Percentiles rank a stretch among this genome's conserved stretches.
Conservation (phyloP, 2,888 invertebrate species). For the Oscheius sp. region DNA sequence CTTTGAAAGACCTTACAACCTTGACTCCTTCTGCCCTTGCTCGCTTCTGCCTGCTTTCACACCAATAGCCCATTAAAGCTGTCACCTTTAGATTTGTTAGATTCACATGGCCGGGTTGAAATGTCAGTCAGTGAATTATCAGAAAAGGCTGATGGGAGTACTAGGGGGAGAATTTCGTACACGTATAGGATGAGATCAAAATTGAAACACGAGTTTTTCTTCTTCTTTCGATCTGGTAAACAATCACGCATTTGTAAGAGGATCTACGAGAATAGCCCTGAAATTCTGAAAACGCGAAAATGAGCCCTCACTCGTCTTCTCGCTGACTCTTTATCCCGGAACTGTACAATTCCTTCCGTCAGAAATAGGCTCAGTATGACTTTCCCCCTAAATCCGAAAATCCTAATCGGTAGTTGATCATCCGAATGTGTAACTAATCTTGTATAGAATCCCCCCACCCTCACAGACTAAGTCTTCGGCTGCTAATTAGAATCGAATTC, state of each 20-base stretch:
- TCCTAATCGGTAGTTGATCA: background rate
- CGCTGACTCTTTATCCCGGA: too few relatives aligned
- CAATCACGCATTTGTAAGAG: too few relatives aligned
- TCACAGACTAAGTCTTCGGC: background rate
- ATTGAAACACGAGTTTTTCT: too few relatives aligned
- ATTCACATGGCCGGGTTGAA: slow-evolving; percentile 5
- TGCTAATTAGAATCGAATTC: slow-evolving; percentile 1
- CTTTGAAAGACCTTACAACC: background rate
- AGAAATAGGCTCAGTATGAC: too few relatives aligned
- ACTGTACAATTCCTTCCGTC: too few relatives aligned
- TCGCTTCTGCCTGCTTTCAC: background rate
- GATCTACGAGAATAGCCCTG: too few relatives aligned
- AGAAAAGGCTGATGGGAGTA: background rate
- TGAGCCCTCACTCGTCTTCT: too few relatives aligned
- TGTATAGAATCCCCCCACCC: background rate
- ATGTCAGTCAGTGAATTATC: background rate
- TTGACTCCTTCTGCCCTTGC: background rate
- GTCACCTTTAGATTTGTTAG: slow-evolving; percentile 11
- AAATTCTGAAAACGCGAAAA: too few relatives aligned
- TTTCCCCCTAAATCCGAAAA: background rate
- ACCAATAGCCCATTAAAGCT: slow-evolving; percentile 9
- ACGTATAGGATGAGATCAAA: too few relatives aligned
- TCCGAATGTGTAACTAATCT: background rate
- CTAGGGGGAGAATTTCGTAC: too few relatives aligned
- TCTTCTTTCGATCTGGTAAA: too few relatives aligned